A percentile compares a stretch with the other conserved stretches of the same genome.
Conservation (phyloP, 2,113 vertebrate species). For the Argyrosomus japonicus region DNA sequence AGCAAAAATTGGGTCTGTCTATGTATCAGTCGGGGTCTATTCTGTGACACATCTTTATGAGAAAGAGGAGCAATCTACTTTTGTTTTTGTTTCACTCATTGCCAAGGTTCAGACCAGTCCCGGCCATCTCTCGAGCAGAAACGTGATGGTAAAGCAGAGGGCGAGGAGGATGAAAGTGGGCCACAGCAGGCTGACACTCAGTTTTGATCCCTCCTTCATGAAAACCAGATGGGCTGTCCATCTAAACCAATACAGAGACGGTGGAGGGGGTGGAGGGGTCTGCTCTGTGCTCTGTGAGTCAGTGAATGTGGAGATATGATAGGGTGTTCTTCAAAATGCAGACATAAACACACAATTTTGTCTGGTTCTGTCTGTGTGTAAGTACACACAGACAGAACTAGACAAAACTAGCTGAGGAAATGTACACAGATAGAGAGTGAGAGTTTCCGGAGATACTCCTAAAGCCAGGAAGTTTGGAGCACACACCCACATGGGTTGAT, state of each 20-base stretch:
- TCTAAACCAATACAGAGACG: conserved; percentile 42
- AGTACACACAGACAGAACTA: conserved; percentile 34
- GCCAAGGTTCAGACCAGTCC: conserved; percentile 31
- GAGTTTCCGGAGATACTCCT: conserved; percentile 46
- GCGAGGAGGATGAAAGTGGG: conserved; percentile 70
- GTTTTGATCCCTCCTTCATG: conserved; percentile 64
- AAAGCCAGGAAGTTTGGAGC: conserved; percentile 50
- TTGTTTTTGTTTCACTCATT: conserved; percentile 38
- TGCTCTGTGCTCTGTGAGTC: conserved; percentile 43
- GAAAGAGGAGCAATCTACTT: conserved; percentile 4
- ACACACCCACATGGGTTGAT: conserved; percentile 62
- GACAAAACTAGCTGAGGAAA: conserved; percentile 63
- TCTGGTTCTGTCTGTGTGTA: not conserved
- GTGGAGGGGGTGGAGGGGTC: not conserved
- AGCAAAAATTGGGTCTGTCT: not conserved
- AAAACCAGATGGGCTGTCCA: conserved; percentile 78
- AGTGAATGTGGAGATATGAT: conserved; percentile 50
- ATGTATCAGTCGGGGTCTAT: not conserved
- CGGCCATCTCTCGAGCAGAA: conserved; percentile 39
- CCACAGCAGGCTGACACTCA: conserved; percentile 58
- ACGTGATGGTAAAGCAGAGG: conserved; percentile 41
- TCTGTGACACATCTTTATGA: conserved; percentile 8
- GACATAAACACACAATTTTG: conserved; percentile 61
- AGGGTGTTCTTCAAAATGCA: conserved; percentile 34
- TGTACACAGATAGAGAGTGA: conserved; percentile 56